Evolutionary conservation across 2,888 invertebrate species (phyloP), one percentile per base, ranked within the genome.

Genomic region (Watsonalla cultraria): DNA sequence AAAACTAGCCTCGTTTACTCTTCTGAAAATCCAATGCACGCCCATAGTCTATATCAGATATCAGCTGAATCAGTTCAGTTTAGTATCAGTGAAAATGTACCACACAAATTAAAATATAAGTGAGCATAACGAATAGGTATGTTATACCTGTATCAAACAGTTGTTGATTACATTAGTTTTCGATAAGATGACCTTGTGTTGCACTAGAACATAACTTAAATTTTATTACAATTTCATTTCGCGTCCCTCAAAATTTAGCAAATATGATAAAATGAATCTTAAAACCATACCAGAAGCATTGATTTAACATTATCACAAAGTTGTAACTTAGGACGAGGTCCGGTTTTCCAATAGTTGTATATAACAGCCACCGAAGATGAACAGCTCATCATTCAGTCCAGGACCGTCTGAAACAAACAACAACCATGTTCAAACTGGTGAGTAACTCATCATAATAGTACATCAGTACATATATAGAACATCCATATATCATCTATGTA

Each of bases 221-320:
- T 65, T 63, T 56, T 51, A 62, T 64, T 66, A 53, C 66, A 65
- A 68, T 65, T 66, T 61, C 64, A 68, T 68, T 66, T 66, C 65
- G 54, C 51, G 55, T n/a, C n/a, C n/a, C n/a, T 54, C 55, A 55
- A 53, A 58, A 56, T 45, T 39, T 51, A 56, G 54, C 53, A 52
- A 11, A 58, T 55, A 58, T 47, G 59, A 62, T 50, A 59, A 68
- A 61, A 60, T 64, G 60, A 59, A 57, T 62, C 64, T 66, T 65
- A 66, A 59, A 57, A 51, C 56, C 51, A 61, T 46, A 34, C 46
- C 61, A 57, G 54, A 66, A 59, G 63, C 58, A 58, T 58, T 56
- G 55, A 58, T 55, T 56, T 53, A 47, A 49, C 54, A 48, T 56
- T 53, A 50, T 47, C 47, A 14, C 58, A 58, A 55, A 52, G 51